These are phyloP conservation scores for Ostrea edulis DNA, from an alignment of 1,140 invertebrate genomes.

Conservation along the genomic window DNA sequence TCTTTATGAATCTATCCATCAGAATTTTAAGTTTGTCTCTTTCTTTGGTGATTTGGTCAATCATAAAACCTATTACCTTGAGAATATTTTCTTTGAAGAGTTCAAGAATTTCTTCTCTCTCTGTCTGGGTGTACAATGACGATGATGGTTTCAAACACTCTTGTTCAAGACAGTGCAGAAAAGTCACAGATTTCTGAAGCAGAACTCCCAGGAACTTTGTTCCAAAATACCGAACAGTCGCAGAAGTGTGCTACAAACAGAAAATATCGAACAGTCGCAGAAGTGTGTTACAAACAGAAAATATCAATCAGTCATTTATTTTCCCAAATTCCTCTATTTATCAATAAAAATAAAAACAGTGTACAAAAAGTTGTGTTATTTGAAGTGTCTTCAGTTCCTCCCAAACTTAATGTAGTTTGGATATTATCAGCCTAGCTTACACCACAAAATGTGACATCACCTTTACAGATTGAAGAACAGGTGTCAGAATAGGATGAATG, in stretches of 20 bases:
- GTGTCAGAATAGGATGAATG: constrained; percentile 36
- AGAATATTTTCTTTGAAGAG: constrained; percentile 42
- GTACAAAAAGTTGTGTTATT: too few species aligned
- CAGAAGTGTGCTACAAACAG: background rate
- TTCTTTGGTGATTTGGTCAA: too few species aligned
- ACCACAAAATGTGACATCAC: background rate
- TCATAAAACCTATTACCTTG: constrained; percentile 10
- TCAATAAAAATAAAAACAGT: background rate
- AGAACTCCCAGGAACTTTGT: constrained; percentile 1
- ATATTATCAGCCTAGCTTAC: background rate
- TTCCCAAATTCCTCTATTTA: background rate
- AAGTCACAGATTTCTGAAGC: constrained; percentile 1
- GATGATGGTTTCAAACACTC: constrained; percentile 7
- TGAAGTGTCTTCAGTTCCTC: background rate
- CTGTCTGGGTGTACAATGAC: background rate
- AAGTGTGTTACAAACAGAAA: background rate
- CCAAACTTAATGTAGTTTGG: background rate
- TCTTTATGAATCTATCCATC: background rate
- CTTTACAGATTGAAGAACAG: background rate
- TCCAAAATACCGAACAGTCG: background rate
- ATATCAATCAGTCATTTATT: background rate
- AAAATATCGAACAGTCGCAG: background rate
- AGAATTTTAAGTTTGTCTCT: too few species aligned
- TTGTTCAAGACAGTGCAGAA: constrained; percentile 36
- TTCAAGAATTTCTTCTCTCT: constrained; percentile 40